These are phyloP conservation scores for Mobula hypostoma DNA, from an alignment of 2,113 vertebrate genomes.

Conservation along the genomic window DNA sequence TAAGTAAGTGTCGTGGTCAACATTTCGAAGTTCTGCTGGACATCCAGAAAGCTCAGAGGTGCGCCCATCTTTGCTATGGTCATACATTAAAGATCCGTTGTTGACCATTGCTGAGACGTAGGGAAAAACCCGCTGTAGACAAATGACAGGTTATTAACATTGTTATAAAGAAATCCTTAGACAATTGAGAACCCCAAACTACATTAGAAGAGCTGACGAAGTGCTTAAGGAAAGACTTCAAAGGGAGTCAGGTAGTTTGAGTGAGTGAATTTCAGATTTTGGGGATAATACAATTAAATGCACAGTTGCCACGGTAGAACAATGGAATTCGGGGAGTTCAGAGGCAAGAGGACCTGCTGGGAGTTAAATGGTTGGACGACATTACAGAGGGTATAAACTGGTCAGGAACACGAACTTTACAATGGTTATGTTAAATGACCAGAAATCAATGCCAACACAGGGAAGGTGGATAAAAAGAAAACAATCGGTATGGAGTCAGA, in stretches of 20 bases:
- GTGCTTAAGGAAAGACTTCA: not conserved
- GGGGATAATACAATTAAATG: not conserved
- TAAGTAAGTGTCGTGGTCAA: constrained; percentile 86
- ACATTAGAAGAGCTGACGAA: not conserved
- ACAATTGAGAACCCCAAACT: too few relatives aligned
- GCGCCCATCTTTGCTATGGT: constrained; percentile 89
- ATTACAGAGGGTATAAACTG: not conserved
- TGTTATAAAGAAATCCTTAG: not conserved
- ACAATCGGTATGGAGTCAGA: not conserved
- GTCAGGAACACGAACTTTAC: not conserved
- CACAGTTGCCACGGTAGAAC: not conserved
- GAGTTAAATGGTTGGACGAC: not conserved
- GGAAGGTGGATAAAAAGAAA: not conserved
- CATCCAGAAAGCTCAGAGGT: constrained; percentile 84
- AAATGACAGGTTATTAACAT: not conserved
- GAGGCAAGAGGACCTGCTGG: too few relatives aligned
- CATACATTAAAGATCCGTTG: constrained; percentile 85
- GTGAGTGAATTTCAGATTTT: not conserved
- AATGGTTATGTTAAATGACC: not conserved
- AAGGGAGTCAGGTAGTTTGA: too few relatives aligned
- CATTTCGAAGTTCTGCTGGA: constrained; percentile 82
- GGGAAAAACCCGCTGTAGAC: constrained; percentile 78
- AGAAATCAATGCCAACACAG: not conserved
- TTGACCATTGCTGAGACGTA: constrained; percentile 94
- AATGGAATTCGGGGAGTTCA: not conserved